Evolutionary conservation across 2,888 invertebrate genomes (phyloP).

Genomic region (Spisula solida): DNA sequence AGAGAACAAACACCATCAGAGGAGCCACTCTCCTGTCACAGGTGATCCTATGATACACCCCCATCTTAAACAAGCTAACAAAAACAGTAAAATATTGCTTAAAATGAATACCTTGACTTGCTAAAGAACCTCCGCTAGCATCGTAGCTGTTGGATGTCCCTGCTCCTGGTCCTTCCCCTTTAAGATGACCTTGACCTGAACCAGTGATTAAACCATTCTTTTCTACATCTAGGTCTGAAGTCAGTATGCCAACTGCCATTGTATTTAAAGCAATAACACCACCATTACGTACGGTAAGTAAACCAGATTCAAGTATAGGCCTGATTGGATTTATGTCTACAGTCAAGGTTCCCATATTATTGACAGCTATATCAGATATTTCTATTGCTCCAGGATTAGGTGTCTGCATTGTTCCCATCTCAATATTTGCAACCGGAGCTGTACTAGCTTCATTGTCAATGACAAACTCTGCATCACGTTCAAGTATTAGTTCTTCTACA

Average conservation of each 20-base stretch:
- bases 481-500: conserved; percentile 76
- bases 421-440: conserved; percentile 31
- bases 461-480: conserved; percentile 75
- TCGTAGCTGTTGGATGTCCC: conserved; percentile 59
- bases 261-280: conserved; percentile 65
- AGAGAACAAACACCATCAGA: no score
- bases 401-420: conserved; percentile 61
- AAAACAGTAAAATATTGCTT: no score
- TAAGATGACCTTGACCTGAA: conserved; percentile 70
- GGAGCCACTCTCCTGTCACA: no score
- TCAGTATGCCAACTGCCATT: conserved; percentile 57
- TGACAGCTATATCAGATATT: conserved; percentile 69
- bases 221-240: conserved; percentile 71
- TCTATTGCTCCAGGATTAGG: conserved; percentile 66
- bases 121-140: conserved; percentile 77
- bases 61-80: no score
- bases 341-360: conserved; percentile 75
- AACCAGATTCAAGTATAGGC: conserved; percentile 62
- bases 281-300: conserved; percentile 73
- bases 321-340: conserved; percentile 67
- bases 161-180: conserved; percentile 70
- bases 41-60: no score
- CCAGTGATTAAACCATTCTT: conserved; percentile 73
- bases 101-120: conserved; percentile 71
- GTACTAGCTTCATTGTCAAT: conserved; percentile 73